Evolutionary conservation across 2,113 vertebrate species (phyloP), one percentile per base, ranked within the genome.

Genomic region (Amphiprion ocellaris): DNA sequence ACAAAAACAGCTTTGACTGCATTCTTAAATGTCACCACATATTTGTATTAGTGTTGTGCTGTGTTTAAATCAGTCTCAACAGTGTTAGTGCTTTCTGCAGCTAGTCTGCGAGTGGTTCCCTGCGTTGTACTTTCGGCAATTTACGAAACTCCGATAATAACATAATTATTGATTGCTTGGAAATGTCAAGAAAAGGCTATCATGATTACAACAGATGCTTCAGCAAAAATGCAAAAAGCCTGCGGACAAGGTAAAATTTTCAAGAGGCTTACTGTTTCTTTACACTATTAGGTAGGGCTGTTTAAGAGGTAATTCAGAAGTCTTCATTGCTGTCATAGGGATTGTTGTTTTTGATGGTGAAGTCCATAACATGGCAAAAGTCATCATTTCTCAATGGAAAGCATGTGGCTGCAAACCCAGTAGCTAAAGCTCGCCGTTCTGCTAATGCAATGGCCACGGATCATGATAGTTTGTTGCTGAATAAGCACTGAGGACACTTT

Each of bases 181-280:
- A 91, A 93, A 92, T 90, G 89, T 89, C 88, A 92, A 76, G 79
- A 86, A 86, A 87, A 74, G 47, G 71, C 78, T 87, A 14, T 72
- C 86, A 65, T 53, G 46, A 70, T 83, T 73, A 3, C 47, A 84
- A 49, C 24, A 4, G 21, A 58, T 59, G 61, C 58, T 74, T 62
- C 5, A 19, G 65, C 12, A 62, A 75, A 37, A 83, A 82, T 64
- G 63, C 60, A 81, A 68, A 81, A 30, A 74, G 72, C 52, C 75
- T 28, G 5, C 50, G 71, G 56, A 47, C 14, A 54, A 11, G 33
- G 17, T 58, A 28, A 46, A 52, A 30, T 56, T 75, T 84, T 67
- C 24, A 61, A 44, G 56, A 73, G 37, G 24, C 55, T 62, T n/a
- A 53, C 44, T 79, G 55, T 69, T 61, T 64, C 33, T 56, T 39